Conservation (phyloP, 2,888 invertebrate species). For the Atrina japonica region DNA sequence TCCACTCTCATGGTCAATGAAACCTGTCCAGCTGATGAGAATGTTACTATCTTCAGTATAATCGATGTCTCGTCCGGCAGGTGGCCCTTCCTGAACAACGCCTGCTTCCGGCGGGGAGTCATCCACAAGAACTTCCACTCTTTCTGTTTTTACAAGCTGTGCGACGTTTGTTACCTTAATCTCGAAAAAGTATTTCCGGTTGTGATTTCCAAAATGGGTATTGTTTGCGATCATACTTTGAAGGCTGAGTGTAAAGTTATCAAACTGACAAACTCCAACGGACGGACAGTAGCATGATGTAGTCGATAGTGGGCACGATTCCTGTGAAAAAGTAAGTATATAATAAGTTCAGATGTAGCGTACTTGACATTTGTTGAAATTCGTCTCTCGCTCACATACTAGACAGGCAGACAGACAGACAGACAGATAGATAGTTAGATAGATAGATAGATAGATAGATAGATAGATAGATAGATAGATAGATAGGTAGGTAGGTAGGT, state of each 20-base stretch:
- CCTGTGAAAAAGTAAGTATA: constrained; percentile 1
- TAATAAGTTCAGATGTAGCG: too few species aligned
- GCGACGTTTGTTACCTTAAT: constrained; percentile 61
- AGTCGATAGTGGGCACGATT: neutral
- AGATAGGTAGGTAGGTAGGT: too few species aligned
- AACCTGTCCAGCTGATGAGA: constrained; percentile 22
- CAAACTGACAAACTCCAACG: constrained; percentile 49
- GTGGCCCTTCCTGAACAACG: constrained; percentile 48
- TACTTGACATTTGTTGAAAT: too few species aligned
- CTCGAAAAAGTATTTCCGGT: constrained; percentile 58
- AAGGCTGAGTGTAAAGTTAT: constrained; percentile 47
- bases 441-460: too few species aligned
- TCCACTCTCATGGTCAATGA: constrained; percentile 39
- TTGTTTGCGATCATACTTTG: constrained; percentile 44
- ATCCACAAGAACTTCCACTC: constrained; percentile 59
- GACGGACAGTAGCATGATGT: constrained; percentile 57
- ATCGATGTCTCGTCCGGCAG: constrained; percentile 16
- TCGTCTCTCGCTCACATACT: too few species aligned
- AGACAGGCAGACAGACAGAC: too few species aligned
- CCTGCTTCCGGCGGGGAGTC: constrained; percentile 61
- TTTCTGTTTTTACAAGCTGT: constrained; percentile 45
- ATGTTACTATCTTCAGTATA: constrained; percentile 8
- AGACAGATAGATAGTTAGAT: too few species aligned
- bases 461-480: too few species aligned
- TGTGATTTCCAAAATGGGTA: constrained; percentile 56